phyloP scores from a whole-genome alignment of 2,113 vertebrate species.

The Hippocampus zosterae region DNA sequence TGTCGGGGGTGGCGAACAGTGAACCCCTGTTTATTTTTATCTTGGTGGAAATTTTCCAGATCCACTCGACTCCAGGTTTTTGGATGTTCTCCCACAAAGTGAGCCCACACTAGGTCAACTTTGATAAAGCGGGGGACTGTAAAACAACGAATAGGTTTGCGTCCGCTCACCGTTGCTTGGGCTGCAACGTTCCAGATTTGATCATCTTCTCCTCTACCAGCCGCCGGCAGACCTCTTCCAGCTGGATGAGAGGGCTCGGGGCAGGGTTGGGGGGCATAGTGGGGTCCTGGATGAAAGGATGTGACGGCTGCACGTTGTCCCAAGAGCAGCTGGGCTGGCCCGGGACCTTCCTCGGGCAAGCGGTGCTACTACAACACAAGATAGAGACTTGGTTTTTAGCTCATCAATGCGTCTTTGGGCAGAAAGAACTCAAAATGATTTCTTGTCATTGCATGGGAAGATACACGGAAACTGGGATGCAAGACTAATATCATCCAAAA shows the following conservation, averaged over 20 bases:
- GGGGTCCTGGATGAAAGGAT: conserved; percentile 93
- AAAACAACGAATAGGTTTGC: background rate
- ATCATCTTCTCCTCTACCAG: conserved; percentile 89
- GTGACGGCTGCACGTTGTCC: conserved; percentile 82
- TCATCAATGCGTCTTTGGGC: too few species aligned
- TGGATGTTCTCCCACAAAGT: too few species aligned
- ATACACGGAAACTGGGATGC: too few species aligned
- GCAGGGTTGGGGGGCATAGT: conserved; percentile 94
- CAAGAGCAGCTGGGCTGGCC: conserved; percentile 74
- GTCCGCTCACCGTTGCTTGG: conserved; percentile 79
- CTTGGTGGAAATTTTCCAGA: background rate
- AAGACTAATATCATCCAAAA: too few species aligned
- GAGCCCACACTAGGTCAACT: too few species aligned
- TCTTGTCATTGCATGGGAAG: too few species aligned
- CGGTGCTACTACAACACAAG: conserved; percentile 62
- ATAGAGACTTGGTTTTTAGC: background rate
- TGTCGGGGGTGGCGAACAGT: background rate
- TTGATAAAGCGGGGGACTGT: too few species aligned
- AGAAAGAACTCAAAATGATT: too few species aligned
- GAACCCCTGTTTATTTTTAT: background rate
- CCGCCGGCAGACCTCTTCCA: conserved; percentile 89
- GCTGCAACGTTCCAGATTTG: conserved; percentile 72
- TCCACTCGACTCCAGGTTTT: too few species aligned
- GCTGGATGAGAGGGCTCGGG: conserved; percentile 90
- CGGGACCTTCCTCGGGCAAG: conserved; percentile 77